These are phyloP conservation scores for Thinocorus orbignyianus DNA, from an alignment of 2,113 vertebrate genomes.

Conservation along the genomic window DNA sequence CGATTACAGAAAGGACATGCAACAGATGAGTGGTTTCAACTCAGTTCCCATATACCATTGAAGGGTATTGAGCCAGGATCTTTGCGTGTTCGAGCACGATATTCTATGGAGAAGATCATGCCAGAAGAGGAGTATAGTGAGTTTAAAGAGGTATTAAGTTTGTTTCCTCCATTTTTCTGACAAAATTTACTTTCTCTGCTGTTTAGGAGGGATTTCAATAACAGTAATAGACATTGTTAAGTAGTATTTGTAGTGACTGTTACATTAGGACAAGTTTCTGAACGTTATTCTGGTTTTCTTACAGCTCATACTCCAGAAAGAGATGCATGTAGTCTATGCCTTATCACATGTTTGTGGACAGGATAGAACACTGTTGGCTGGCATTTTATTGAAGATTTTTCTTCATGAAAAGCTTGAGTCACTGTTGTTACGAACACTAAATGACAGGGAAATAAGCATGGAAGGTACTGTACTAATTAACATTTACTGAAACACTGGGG, in stretches of 20 bases:
- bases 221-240: not conserved
- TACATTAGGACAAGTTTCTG: not conserved
- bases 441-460: conserved; percentile 94
- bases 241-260: not conserved
- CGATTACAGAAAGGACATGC: conserved; percentile 92
- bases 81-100: conserved; percentile 89
- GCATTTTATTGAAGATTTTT: conserved; percentile 92
- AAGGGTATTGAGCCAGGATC: conserved; percentile 97
- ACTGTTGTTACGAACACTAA: conserved; percentile 89
- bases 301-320: conserved; percentile 92
- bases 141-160: conserved; percentile 90
- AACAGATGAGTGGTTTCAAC: conserved; percentile 97
- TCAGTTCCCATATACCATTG: conserved; percentile 93
- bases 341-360: conserved; percentile 96
- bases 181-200: conserved; percentile 3
- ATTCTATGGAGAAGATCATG: conserved; percentile 98
- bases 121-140: conserved; percentile 96
- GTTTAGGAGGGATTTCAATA: not conserved
- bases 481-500: not conserved
- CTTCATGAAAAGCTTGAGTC: conserved; percentile 92
- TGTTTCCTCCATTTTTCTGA: conserved; percentile 24
- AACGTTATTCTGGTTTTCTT: conserved; percentile 30
- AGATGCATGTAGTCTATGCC: conserved; percentile 91
- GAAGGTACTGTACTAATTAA: conserved; percentile 81
- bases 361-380: conserved; percentile 92